Evolutionary conservation across 2,113 vertebrate genomes (phyloP), one percentile per base, ranked within the genome.

Genomic region (Laticauda colubrina): DNA sequence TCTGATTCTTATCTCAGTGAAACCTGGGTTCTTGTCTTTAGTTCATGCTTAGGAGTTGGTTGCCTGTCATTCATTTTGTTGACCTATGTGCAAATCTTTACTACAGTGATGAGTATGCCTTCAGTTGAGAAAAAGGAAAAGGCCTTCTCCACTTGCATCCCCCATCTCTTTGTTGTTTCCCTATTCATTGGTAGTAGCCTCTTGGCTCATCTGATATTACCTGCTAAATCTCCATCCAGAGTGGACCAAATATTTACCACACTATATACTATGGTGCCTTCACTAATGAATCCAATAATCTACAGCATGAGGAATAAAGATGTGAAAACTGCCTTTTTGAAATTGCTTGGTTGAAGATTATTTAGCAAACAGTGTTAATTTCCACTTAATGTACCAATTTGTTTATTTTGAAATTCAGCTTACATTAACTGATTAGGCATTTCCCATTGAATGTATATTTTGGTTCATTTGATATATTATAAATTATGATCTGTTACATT

Each of bases 291-390:
- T 43, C 88, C 88, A 45, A 61, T 89, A 59, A 89, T 89, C n/a
- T 89, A 89, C 24, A 89, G 88, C 39, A 61, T 89, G 39, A 45
- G 43, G 56, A 89, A 89, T 5, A 89, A 89, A 43, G 88, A 81
- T 39, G 69, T 81, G 7, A 81, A 39, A 81, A 18, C 34, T 81
- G 69, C 69, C 69, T 81, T 81, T 81, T 39, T 39, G 15, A 81
- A 81, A 81, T 39, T 81, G 69, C 18, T 81, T 39, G 18, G 18
- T 20, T 81, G 15, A 18, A 81, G 34, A 81, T 39, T 81, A 39
- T 81, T 81, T 81, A 21, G 34, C 15, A 81, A 81, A 81, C 15
- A 81, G 21, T 39, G 15, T 39, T 21, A 81, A 81, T 81, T 81
- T 2, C 18, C 34, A 5, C 34, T 75, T 39, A 29, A 75, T 6